These are phyloP conservation scores for Plagodis pulveraria DNA, from an alignment of 2,888 invertebrate species.

Conservation along the genomic window DNA sequence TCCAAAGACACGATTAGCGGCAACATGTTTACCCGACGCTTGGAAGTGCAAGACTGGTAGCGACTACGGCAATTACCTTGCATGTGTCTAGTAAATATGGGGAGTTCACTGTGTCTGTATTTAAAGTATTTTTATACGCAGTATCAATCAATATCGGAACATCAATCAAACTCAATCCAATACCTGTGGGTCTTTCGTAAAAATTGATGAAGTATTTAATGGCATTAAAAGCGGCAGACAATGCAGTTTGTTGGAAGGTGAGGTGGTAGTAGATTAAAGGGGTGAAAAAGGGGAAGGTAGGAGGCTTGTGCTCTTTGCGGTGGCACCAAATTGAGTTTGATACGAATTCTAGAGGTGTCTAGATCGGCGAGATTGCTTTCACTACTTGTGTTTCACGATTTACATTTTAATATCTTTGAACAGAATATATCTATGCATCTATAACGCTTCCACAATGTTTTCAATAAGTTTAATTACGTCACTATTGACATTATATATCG, in stretches of 20 bases:
- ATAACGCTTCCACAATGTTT: too few species aligned
- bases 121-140: too few species aligned
- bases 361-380: slow-evolving; percentile 39
- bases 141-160: too few species aligned
- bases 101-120: too few species aligned
- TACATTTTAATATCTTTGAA: slow-evolving; percentile 8
- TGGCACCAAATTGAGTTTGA: slow-evolving; percentile 54
- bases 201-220: slow-evolving; percentile 22
- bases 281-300: slow-evolving; percentile 10
- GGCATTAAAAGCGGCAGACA: slow-evolving; percentile 37
- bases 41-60: too few species aligned
- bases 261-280: slow-evolving; percentile 7
- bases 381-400: slow-evolving; percentile 41
- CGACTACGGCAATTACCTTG: too few species aligned
- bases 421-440: neutral
- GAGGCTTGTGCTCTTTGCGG: slow-evolving; percentile 47
- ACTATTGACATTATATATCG: too few species aligned
- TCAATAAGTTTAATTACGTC: too few species aligned
- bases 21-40: too few species aligned
- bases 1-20: too few species aligned
- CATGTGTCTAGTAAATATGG: too few species aligned
- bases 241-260: slow-evolving; percentile 36
- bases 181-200: slow-evolving; percentile 5
- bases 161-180: neutral
- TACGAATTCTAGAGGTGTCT: slow-evolving; percentile 49